Conservation (phyloP, 2,888 invertebrate genomes). For the Cerastoderma edule region DNA sequence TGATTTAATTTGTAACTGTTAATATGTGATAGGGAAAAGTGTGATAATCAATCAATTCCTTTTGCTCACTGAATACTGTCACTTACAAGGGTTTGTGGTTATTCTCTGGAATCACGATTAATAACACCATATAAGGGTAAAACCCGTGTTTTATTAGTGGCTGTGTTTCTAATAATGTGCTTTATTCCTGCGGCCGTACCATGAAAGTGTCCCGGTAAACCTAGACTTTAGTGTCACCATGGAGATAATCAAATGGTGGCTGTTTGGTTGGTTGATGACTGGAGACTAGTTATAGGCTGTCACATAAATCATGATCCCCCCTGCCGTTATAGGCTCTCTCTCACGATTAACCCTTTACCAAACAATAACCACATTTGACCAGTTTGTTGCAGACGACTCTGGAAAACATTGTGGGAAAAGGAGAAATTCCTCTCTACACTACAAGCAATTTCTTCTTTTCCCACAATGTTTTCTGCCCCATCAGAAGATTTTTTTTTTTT, state of each 20-base stretch:
- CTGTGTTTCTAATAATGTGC: constrained; percentile 22
- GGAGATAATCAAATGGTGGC: constrained; percentile 25
- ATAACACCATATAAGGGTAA: constrained; percentile 27
- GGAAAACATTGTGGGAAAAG: constrained; percentile 6
- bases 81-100: not conserved
- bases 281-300: constrained; percentile 16
- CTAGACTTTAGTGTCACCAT: constrained; percentile 20
- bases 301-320: no score
- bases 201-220: constrained; percentile 22
- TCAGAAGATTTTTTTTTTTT: not conserved
- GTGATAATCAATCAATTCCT: constrained; percentile 23
- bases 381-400: no score
- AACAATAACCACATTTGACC: no score
- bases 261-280: constrained; percentile 16
- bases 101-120: constrained; percentile 12
- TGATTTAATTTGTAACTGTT: no score
- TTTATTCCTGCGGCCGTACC: constrained; percentile 22
- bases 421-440: not conserved
- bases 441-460: not conserved
- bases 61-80: constrained; percentile 14
- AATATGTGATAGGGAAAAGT: no score
- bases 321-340: no score
- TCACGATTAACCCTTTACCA: no score
- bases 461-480: not conserved
- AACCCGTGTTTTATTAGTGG: constrained; percentile 26